Percentiles rank a stretch among this genome's conserved stretches.
Evolutionary conservation across 2,113 vertebrate species (phyloP).

Genomic region (Bostrychus sinensis): DNA sequence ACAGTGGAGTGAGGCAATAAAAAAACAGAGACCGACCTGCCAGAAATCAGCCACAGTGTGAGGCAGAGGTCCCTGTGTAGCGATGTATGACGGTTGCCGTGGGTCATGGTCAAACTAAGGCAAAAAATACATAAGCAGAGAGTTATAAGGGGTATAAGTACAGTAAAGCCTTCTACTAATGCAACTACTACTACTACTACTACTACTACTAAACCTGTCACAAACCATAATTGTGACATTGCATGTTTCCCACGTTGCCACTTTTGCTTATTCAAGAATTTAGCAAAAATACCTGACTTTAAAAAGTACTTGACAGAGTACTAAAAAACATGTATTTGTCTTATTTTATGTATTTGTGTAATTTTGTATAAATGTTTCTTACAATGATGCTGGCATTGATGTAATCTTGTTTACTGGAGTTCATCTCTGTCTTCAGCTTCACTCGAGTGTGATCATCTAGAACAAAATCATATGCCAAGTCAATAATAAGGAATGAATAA

Average conservation of each 20-base stretch:
- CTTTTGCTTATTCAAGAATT: no score
- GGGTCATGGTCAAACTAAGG: conserved; percentile 94
- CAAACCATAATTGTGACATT: no score
- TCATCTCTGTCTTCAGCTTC: conserved; percentile 91
- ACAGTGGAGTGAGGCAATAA: not conserved
- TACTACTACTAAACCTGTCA: no score
- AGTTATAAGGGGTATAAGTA: no score
- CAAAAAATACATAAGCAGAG: not conserved
- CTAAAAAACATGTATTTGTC: no score
- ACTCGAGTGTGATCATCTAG: conserved; percentile 94
- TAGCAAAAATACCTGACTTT: no score
- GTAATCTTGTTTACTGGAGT: conserved; percentile 90
- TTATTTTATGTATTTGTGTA: no score
- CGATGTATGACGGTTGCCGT: conserved; percentile 94
- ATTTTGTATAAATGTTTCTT: conserved; percentile 62
- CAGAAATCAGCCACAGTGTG: conserved; percentile 98
- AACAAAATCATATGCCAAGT: conserved; percentile 21
- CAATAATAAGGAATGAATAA: not conserved
- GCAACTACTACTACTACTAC: no score
- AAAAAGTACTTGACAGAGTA: no score
- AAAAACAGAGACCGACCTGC: conserved; percentile 83
- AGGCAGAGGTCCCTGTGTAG: conserved; percentile 92
- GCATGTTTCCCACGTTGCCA: no score
- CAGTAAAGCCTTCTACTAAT: no score
- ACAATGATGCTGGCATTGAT: conserved; percentile 97